Base-by-base conservation (phyloP, 2,797 vertebrate genomes). In the Octomys mimax region DNA sequence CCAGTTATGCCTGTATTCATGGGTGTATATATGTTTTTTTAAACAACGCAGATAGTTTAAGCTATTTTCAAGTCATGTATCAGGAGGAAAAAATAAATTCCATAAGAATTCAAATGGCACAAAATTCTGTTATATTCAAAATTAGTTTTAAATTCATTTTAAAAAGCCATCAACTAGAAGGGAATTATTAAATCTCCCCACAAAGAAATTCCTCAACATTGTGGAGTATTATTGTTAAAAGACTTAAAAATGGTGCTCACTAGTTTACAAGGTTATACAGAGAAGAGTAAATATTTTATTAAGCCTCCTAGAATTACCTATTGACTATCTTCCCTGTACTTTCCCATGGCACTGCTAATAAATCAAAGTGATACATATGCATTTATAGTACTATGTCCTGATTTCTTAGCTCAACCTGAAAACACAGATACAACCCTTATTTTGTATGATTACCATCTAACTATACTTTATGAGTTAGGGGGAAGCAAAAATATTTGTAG, bases 201-300 rank as follows among this genome's bases (percentile, higher is more conserved):
- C 46, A 42, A 64, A 93, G 7, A 94, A 95, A 95, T 79, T 61
- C 85, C 80, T 94, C 77, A 89, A 92, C 42, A 73, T 81, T 52
- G 71, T 62, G 46, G 19, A 71, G 2, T 66, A 46, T 77, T 92
- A 42, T 73, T 85, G 26, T 93, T 97, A 92, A 94, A 96, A 92
- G 92, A 83, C 75, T 82, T 94, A 83, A 94, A 88, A 95, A 87
- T 61, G 18, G 49, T 39, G 2, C 42, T 77, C 2, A 42, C 78
- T 79, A 8, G 42, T 93, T 95, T 96, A 94, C 78, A 96, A 87
- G 57, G 68, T 92, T 88, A 90, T 54, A 57, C 49, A 36, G 62
- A 70, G 92, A 95, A 96, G 85, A 92, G 66, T 83, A 96, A 90
- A 80, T 92, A 94, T 91, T 96, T 97, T 92, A 97, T 96, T 92